Evolutionary conservation across 2,113 vertebrate species (phyloP).

Genomic region (Cathartes aura): DNA sequence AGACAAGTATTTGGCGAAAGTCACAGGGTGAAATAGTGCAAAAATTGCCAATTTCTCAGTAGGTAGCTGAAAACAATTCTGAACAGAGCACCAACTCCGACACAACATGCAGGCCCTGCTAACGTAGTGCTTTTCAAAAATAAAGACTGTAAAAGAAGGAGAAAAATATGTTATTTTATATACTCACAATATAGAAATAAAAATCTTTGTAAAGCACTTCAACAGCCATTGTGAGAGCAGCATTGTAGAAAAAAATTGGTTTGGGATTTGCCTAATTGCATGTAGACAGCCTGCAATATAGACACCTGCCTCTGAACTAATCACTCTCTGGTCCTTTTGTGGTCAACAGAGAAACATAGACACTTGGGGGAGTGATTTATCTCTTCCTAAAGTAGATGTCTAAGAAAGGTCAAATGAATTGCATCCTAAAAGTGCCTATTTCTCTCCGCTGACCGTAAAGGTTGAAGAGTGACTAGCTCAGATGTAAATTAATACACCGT

Average conservation of each 20-base stretch:
- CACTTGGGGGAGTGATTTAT: not conserved
- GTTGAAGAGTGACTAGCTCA: not conserved
- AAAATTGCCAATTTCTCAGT: not conserved
- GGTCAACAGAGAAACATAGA: not conserved
- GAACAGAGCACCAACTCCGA: not conserved
- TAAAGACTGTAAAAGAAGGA: not conserved
- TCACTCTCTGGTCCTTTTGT: not conserved
- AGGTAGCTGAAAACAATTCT: not conserved
- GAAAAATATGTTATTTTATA: not conserved
- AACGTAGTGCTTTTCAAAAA: not conserved
- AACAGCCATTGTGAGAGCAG: not conserved
- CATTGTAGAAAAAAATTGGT: not conserved
- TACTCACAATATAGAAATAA: not conserved
- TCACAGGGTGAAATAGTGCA: not conserved
- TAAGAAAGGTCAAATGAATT: slow-evolving; percentile 46
- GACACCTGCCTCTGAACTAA: not conserved
- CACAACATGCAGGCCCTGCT: not conserved
- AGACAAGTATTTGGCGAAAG: not conserved
- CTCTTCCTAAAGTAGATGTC: slow-evolving; percentile 17
- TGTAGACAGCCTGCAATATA: not conserved
- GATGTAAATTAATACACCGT: slow-evolving; percentile 9
- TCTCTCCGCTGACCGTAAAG: slow-evolving; percentile 16
- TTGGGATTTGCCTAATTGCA: not conserved
- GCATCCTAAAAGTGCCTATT: slow-evolving; percentile 11
- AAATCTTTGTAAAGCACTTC: not conserved